Evolutionary conservation across 2,797 vertebrate genomes (phyloP).

Genomic region (Melanotaenia maccullochi): DNA sequence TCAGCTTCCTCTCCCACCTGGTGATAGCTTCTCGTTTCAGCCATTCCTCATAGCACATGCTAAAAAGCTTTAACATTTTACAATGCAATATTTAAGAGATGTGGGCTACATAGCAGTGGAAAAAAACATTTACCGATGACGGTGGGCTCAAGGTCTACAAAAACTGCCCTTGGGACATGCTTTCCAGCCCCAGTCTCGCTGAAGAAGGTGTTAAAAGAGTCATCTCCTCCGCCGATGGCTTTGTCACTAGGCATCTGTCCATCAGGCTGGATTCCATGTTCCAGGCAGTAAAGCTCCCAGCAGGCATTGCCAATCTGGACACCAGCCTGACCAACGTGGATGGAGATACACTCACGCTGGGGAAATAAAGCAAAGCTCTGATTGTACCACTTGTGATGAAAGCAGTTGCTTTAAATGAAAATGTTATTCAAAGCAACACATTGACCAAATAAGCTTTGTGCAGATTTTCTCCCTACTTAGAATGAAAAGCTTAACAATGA

Average conservation of each 20-base stretch:
- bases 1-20: too few relatives aligned
- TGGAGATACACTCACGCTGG: slow-evolving; percentile 44
- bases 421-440: background rate
- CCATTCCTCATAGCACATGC: too few relatives aligned
- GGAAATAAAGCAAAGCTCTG: background rate
- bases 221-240: slow-evolving; percentile 65
- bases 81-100: too few relatives aligned
- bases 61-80: too few relatives aligned
- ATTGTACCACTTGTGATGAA: background rate
- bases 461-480: background rate
- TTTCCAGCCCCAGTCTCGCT: slow-evolving; percentile 74
- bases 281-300: too few relatives aligned
- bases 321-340: too few relatives aligned
- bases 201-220: slow-evolving; percentile 73
- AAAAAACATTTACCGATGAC: slow-evolving; percentile 61
- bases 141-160: slow-evolving; percentile 71
- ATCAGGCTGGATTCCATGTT: too few relatives aligned
- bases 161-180: slow-evolving; percentile 72
- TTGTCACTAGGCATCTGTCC: slow-evolving; percentile 67
- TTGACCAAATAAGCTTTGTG: background rate
- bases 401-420: slow-evolving; percentile 6
- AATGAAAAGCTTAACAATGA: background rate
- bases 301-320: too few relatives aligned
- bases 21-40: too few relatives aligned
- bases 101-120: too few relatives aligned